phyloP scores from a whole-genome alignment of 2,888 invertebrate species.

The Timema podura region DNA sequence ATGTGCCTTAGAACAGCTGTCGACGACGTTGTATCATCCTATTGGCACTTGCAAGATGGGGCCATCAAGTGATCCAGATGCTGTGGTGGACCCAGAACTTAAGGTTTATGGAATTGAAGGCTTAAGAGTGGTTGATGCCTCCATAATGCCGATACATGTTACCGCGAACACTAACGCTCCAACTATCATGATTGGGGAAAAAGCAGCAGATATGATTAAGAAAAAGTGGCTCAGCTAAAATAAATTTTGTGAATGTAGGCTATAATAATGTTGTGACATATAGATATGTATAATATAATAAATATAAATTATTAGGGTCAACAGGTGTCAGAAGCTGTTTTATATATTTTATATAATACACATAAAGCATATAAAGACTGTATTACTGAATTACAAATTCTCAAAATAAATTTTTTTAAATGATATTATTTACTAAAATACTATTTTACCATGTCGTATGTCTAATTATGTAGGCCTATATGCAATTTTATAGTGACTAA shows the following conservation, averaged over 20 bases:
- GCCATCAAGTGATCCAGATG: conserved; percentile 18
- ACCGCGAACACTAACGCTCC: conserved; percentile 31
- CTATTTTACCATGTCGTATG: too few species aligned
- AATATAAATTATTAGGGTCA: background rate
- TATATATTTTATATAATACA: too few species aligned
- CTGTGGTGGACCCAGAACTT: conserved; percentile 27
- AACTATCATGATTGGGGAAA: conserved; percentile 29
- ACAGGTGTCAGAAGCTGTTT: background rate
- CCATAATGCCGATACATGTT: conserved; percentile 27
- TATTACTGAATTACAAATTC: too few species aligned
- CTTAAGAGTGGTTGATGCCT: conserved; percentile 29
- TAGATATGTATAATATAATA: background rate
- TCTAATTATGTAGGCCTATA: too few species aligned
- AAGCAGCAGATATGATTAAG: conserved; percentile 27
- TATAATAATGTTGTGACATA: background rate
- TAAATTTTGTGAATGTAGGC: too few species aligned
- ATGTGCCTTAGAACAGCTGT: conserved; percentile 48
- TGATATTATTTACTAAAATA: too few species aligned
- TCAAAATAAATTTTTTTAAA: too few species aligned
- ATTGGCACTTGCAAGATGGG: conserved; percentile 29
- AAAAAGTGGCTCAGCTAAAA: conserved; percentile 17
- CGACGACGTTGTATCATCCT: conserved; percentile 27
- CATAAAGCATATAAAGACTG: too few species aligned
- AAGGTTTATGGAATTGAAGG: conserved; percentile 24
- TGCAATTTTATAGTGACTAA: too few species aligned